These are phyloP conservation scores for Mongoloraphidia duomilia DNA, from an alignment of 2,888 invertebrate genomes.

Conservation along the genomic window DNA sequence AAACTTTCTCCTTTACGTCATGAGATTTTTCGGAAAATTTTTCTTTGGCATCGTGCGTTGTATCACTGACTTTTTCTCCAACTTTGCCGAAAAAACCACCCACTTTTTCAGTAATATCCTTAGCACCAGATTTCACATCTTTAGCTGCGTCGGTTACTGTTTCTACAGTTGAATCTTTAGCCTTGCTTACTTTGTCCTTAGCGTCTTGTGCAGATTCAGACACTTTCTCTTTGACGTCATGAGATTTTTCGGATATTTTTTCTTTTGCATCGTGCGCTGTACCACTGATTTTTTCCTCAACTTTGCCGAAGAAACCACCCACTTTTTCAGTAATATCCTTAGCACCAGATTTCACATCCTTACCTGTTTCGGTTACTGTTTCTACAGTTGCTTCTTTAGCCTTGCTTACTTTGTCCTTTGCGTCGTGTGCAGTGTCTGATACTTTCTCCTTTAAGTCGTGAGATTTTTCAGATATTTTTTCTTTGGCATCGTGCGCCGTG, in stretches of 20 bases:
- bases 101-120: conserved; percentile 10
- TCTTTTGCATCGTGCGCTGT: conserved; percentile 10
- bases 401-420: conserved; percentile 1
- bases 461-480: neutral
- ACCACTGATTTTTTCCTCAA: conserved; percentile 1
- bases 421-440: neutral
- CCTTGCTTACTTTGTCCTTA: neutral
- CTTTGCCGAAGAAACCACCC: neutral
- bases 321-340: conserved; percentile 3
- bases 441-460: neutral
- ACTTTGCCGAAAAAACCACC: conserved; percentile 12
- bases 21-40: too few species aligned
- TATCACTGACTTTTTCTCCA: conserved; percentile 9
- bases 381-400: conserved; percentile 9
- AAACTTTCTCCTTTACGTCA: too few species aligned
- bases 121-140: conserved; percentile 9
- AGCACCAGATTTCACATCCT: neutral
- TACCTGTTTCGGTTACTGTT: neutral
- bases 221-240: neutral
- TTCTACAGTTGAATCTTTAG: conserved; percentile 3
- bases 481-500: neutral
- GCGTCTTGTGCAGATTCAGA: conserved; percentile 1
- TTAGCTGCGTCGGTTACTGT: conserved; percentile 8
- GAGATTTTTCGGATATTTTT: neutral
- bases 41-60: too few species aligned